Conservation (phyloP, 2,113 vertebrate species). For the Heloderma charlesbogerti region DNA sequence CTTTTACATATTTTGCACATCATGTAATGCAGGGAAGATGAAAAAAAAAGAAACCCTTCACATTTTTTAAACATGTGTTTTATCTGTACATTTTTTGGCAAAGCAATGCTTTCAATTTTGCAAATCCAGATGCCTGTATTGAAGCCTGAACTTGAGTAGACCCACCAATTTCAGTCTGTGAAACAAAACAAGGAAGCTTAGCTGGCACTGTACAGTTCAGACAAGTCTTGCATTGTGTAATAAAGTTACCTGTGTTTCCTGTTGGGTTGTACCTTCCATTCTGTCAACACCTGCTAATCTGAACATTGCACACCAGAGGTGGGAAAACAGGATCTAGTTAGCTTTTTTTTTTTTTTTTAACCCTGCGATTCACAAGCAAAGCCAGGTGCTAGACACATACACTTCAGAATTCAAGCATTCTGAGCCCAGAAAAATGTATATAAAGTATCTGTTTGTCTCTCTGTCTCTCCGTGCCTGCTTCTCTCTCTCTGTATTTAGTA, state of each 20-base stretch:
- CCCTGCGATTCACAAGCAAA: no score
- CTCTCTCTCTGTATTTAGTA: no score
- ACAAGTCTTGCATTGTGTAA: background rate
- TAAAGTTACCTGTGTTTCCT: background rate
- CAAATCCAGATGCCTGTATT: conserved; percentile 42
- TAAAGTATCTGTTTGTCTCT: no score
- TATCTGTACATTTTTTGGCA: background rate
- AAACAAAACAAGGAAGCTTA: background rate
- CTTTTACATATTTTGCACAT: conserved; percentile 15
- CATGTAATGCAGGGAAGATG: conserved; percentile 40
- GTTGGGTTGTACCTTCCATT: rapidly evolving
- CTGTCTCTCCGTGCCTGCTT: no score
- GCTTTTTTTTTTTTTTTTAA: no score
- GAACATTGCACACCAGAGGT: no score
- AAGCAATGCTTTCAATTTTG: conserved; percentile 38
- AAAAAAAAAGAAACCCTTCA: conserved; percentile 36
- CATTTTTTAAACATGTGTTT: background rate
- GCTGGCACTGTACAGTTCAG: background rate
- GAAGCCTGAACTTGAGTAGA: conserved; percentile 49
- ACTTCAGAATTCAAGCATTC: no score
- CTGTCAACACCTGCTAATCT: background rate
- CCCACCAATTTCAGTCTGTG: conserved; percentile 3
- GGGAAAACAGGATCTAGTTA: no score
- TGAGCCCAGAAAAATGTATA: no score
- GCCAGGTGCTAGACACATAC: no score